Percentiles rank a stretch among this genome's conserved stretches.
These are phyloP conservation scores for Picathartes gymnocephalus DNA, from an alignment of 2,113 vertebrate species.

Conservation along the genomic window DNA sequence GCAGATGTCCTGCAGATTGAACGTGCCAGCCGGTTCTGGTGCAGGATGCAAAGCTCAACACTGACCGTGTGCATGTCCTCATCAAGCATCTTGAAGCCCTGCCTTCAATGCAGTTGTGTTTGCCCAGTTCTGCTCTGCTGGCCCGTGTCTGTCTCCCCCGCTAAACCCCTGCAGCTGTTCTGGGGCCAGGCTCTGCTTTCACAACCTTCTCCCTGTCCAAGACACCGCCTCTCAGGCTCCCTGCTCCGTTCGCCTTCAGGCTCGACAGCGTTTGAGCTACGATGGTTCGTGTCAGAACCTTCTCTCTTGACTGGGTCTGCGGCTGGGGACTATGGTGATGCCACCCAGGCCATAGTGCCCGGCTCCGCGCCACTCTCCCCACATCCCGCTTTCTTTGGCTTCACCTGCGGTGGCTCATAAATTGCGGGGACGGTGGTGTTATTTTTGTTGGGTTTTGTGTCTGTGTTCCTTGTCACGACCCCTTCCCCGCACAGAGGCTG, in stretches of 20 bases:
- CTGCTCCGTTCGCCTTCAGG: neutral
- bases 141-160: fast-evolving
- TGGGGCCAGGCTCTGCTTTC: too few relatives aligned
- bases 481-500: neutral
- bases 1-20: neutral
- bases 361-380: neutral
- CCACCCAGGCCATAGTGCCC: fast-evolving
- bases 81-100: too few relatives aligned
- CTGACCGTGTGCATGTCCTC: fast-evolving
- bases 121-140: neutral
- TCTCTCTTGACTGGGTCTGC: fast-evolving
- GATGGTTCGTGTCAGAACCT: neutral
- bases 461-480: too few relatives aligned
- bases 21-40: neutral
- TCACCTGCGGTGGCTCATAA: neutral
- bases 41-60: neutral
- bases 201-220: neutral
- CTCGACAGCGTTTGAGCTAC: neutral
- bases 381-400: neutral
- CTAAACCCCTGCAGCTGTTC: neutral
- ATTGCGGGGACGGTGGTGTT: fast-evolving
- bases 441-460: neutral
- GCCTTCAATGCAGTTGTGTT: neutral
- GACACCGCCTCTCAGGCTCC: too few relatives aligned
- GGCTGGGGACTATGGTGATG: fast-evolving